Evolutionary conservation across 64 coral and sea anemone species (phyloP).

Genomic region (Montipora cactus): DNA sequence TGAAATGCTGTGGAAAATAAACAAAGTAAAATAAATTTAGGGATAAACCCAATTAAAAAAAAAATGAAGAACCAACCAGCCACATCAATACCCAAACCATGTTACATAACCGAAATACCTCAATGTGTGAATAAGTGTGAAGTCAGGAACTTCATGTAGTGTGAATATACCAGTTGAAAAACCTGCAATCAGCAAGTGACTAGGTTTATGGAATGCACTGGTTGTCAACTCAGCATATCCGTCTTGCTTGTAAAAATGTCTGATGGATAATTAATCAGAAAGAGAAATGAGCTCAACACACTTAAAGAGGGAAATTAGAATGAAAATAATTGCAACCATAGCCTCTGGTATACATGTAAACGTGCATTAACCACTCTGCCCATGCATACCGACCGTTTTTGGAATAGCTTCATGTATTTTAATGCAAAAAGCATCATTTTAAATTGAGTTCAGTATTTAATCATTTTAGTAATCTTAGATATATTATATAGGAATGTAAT

Average conservation of each 20-base stretch:
- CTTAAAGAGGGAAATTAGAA: not conserved
- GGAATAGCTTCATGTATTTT: no score
- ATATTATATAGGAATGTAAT: no score
- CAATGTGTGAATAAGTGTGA: constrained; percentile 93
- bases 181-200: constrained; percentile 82
- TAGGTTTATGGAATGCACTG: constrained; percentile 84
- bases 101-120: constrained; percentile 54
- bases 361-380: no score
- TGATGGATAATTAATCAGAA: constrained; percentile 22
- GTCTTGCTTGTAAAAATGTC: constrained; percentile 85
- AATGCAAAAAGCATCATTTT: no score
- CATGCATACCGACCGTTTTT: no score
- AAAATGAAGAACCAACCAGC: no score
- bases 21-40: not conserved
- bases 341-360: no score
- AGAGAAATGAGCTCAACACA: not conserved
- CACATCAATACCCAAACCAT: no score
- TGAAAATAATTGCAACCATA: no score
- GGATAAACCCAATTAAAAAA: no score
- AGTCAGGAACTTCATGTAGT: constrained; percentile 97
- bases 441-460: no score
- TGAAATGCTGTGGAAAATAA: constrained; percentile 75
- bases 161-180: constrained; percentile 92
- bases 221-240: constrained; percentile 79
- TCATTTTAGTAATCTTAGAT: no score